Percentiles rank a stretch among this genome's conserved stretches.
Conservation (phyloP, 2,888 invertebrate species). For the Phengaris arion region DNA sequence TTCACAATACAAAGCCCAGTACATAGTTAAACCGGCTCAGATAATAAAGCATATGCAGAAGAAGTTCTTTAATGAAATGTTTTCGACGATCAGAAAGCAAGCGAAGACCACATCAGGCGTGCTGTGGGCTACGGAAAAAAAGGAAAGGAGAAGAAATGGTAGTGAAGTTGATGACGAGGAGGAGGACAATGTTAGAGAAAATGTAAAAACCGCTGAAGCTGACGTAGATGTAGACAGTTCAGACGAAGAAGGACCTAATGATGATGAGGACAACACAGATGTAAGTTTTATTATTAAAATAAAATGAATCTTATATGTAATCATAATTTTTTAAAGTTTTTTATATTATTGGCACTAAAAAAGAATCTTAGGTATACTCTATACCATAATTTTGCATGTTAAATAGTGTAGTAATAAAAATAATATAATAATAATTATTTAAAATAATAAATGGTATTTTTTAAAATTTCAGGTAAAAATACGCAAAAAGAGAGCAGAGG, state of each 20-base stretch:
- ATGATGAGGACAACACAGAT: constrained; percentile 52
- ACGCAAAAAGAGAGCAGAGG: constrained; percentile 78
- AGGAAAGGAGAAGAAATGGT: constrained; percentile 52
- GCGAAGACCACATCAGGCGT: constrained; percentile 76
- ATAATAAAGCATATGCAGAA: constrained; percentile 87
- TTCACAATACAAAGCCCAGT: constrained; percentile 85
- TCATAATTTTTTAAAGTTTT: no score
- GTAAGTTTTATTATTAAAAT: constrained; percentile 48
- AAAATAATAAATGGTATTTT: not conserved
- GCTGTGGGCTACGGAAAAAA: constrained; percentile 71
- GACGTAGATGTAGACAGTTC: constrained; percentile 84
- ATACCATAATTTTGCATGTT: no score
- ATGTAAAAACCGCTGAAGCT: constrained; percentile 50
- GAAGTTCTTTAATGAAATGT: constrained; percentile 84
- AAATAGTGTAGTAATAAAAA: no score
- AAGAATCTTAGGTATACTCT: no score
- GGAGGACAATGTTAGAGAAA: constrained; percentile 44
- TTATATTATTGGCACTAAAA: no score
- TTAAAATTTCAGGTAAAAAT: constrained; percentile 59
- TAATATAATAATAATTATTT: no score
- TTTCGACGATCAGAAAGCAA: constrained; percentile 80
- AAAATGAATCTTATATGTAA: no score
- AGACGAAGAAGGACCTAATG: constrained; percentile 76
- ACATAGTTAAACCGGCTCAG: constrained; percentile 83
- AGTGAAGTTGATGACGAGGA: constrained; percentile 66